Evolutionary conservation across 2,113 vertebrate species (phyloP).

Genomic region (Ochotona curzoniae): DNA sequence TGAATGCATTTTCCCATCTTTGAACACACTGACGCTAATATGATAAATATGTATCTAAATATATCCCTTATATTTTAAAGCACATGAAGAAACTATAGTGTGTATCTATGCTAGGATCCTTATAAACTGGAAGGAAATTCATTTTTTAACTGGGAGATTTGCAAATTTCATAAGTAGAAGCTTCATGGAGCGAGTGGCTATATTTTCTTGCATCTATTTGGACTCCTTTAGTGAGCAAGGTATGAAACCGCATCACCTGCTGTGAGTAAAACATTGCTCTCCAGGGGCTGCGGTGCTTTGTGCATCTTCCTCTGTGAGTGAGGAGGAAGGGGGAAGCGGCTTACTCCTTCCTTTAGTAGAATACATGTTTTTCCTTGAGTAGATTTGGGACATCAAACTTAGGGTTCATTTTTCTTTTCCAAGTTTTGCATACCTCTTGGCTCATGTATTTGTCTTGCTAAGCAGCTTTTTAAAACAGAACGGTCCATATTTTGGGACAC

Average conservation of each 20-base stretch:
- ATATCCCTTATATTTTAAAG: background rate
- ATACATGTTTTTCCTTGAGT: slow-evolving; percentile 20
- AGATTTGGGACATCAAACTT: slow-evolving; percentile 51
- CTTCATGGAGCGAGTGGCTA: background rate
- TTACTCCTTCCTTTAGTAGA: slow-evolving; percentile 57
- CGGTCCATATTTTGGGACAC: slow-evolving; percentile 34
- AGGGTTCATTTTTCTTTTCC: slow-evolving; percentile 18
- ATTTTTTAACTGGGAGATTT: background rate
- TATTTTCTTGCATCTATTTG: slow-evolving; percentile 6
- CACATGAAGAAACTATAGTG: background rate
- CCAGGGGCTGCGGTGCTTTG: slow-evolving; percentile 39
- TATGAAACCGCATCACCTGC: background rate
- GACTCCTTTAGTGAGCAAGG: slow-evolving; percentile 2
- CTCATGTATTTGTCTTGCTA: background rate
- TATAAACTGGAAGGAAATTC: background rate
- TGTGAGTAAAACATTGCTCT: slow-evolving; percentile 60
- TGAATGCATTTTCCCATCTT: background rate
- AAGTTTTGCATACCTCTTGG: background rate
- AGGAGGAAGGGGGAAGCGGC: background rate
- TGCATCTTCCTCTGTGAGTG: slow-evolving; percentile 51
- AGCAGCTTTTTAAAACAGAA: background rate
- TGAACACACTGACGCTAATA: background rate
- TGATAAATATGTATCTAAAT: background rate
- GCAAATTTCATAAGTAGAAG: background rate
- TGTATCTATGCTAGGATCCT: background rate